A percentile compares a stretch with the other conserved stretches of the same genome.
These are phyloP conservation scores for Luffia ferchaultella DNA, from an alignment of 2,888 invertebrate genomes.

Conservation along the genomic window DNA sequence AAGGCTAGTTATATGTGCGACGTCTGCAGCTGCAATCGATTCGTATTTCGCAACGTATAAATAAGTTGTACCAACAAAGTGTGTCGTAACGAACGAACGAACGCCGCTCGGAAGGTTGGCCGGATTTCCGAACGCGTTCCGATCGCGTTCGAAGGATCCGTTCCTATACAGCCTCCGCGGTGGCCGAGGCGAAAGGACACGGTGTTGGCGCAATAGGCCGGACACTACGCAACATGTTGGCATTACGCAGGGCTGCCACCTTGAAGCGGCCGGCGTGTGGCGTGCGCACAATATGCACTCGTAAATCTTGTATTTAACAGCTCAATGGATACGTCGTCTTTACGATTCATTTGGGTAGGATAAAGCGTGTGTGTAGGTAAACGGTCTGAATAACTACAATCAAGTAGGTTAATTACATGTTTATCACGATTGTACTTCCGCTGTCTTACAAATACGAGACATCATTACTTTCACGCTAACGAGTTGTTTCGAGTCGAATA, in stretches of 20 bases:
- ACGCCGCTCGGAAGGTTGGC: conserved; percentile 64
- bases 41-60: conserved; percentile 63
- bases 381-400: too few relatives aligned
- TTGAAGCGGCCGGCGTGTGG: conserved; percentile 14
- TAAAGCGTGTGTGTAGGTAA: too few relatives aligned
- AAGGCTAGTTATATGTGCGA: conserved; percentile 63
- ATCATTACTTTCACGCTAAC: too few relatives aligned
- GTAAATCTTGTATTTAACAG: not conserved
- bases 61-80: conserved; percentile 45
- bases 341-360: too few relatives aligned
- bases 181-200: conserved; percentile 38
- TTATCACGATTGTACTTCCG: too few relatives aligned
- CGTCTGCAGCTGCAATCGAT: conserved; percentile 65
- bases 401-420: too few relatives aligned
- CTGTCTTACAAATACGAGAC: too few relatives aligned
- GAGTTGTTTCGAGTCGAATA: too few relatives aligned
- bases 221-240: conserved; percentile 10
- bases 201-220: conserved; percentile 8
- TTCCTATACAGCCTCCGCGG: conserved; percentile 8
- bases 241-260: conserved; percentile 7
- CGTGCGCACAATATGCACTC: conserved; percentile 6
- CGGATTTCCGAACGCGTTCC: conserved; percentile 63
- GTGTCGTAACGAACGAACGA: conserved; percentile 51
- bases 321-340: too few relatives aligned
- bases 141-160: conserved; percentile 43